Evolutionary conservation across 2,888 invertebrate species (phyloP), one percentile per base, ranked within the genome.

Genomic region (Entomobrya proxima): DNA sequence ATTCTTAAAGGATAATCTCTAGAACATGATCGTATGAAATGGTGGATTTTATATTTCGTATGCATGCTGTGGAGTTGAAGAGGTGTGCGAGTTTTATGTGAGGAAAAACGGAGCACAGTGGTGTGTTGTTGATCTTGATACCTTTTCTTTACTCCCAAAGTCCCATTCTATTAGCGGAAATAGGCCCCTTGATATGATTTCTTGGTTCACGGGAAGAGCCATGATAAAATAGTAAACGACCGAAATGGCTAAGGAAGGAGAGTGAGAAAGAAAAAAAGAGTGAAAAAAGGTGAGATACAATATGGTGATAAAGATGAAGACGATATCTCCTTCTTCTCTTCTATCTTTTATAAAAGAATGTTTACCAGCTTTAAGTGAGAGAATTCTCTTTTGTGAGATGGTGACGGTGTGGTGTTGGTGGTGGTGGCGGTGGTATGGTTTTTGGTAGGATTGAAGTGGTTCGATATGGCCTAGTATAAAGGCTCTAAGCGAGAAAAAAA

Each of bases 141-240:
- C 88, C 52, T 55, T 67, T 85, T 32, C 32, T 84, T n/a, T 85
- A 88, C 55, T 88, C 87, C 89, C 88, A 82, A 88, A 89, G 89
- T 88, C 89, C 88, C 89, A 88, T 89, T 89, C 89, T 88, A 89
- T 89, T 89, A 89, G 89, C 80, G 85, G 85, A 87, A 89, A 89
- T 88, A 88, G 89, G 88, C 88, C 89, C 89, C 89, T 86, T 89
- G 89, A 87, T 87, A 88, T 88, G 86, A 88, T 86, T 88, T 84
- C 76, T 78, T 82, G 87, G 80, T 85, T 87, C 78, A 75, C 67
- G 72, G 32, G 47, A 74, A 58, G 61, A 78, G 72, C 30, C 67
- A 79, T 80, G 80, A 79, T 75, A 80, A 85, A 80, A 80, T 52
- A 85, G 80, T 75, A 77, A 81, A 85, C n/a, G 44, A 40, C 13